Conservation (phyloP, 2,797 vertebrate species). For the Syndactyla subalaris region DNA sequence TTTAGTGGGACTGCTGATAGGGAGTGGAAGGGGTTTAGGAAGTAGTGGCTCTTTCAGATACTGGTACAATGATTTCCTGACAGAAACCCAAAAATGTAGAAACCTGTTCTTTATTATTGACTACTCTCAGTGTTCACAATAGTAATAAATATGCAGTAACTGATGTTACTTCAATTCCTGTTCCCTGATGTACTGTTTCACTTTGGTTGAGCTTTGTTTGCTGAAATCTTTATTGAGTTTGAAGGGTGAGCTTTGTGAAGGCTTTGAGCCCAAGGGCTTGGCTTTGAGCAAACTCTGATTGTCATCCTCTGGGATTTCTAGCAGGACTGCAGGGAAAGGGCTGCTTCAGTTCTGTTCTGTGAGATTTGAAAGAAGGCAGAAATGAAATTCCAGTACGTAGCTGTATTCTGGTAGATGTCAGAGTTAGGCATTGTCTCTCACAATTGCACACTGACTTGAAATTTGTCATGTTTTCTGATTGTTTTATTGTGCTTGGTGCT, state of each 20-base stretch:
- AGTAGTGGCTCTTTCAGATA: background rate
- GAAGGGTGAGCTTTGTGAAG: background rate
- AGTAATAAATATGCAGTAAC: background rate
- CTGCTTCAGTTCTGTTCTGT: background rate
- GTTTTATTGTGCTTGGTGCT: background rate
- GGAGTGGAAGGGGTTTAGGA: background rate
- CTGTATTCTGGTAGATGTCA: background rate
- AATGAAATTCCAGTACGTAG: background rate
- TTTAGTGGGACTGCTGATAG: background rate
- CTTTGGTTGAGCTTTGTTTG: background rate
- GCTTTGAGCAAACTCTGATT: background rate
- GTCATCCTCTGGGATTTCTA: background rate
- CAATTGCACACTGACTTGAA: background rate
- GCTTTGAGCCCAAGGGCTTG: background rate
- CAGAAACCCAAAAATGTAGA: background rate
- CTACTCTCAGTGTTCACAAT: background rate
- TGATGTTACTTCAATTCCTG: background rate
- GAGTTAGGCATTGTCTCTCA: background rate
- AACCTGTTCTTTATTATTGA: background rate
- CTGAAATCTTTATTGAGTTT: background rate
- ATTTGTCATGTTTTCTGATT: background rate
- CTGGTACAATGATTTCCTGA: background rate
- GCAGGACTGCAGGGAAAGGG: background rate
- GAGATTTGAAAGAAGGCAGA: background rate
- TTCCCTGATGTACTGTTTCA: background rate